Evolutionary conservation across 2,113 vertebrate genomes (phyloP), one percentile per base, ranked within the genome.

Genomic region (Triplophysa dalaica): DNA sequence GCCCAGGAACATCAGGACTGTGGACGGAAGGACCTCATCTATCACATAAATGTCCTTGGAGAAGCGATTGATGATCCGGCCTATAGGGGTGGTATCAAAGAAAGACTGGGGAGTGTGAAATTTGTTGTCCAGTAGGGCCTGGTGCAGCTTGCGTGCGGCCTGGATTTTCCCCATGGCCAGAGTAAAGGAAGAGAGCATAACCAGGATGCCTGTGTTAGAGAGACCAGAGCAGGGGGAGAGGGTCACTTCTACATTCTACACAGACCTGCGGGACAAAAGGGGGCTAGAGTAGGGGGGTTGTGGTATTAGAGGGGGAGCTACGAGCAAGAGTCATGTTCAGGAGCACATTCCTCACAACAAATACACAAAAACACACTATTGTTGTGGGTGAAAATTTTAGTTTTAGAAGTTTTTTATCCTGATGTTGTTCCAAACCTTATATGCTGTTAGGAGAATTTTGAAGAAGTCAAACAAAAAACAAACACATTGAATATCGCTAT

Each of bases 11-110:
- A 96, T 95, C 86, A 97, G 87, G 87, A 97, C 90, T 17, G 93
- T 94, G 0, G 92, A 87, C 0, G 95, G 94, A 58, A 99, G 94
- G 2, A 94, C 90, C 82, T 97, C 96, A 0, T 99, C 97, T 0
- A 98, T 95, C 85, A 97, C 52, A 0, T 93, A 94, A 85, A 99
- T 92, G 89, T 99, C 98, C 92, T 97, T 99, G 64, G 97, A 98
- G 85, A 99, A 99, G 85, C 96, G 94, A 89, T 99, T 98, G 92
- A 99, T 95, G 91, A 99, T 88, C 0, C 96, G 95, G 54, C 98
- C 98, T 0, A 92, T 93, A 0, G 98, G 97, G 0, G 97, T 99
- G 45, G 96, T 98, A 86, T 99, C 97, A 16, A 92, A 99, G 90
- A 99, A 99, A 82, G 96, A 94, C 93, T 99, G 97, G 0, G 96